Evolutionary conservation across 1,140 invertebrate genomes (phyloP), one percentile per base, ranked within the genome.

Genomic region (Ganaspis sp.): DNA sequence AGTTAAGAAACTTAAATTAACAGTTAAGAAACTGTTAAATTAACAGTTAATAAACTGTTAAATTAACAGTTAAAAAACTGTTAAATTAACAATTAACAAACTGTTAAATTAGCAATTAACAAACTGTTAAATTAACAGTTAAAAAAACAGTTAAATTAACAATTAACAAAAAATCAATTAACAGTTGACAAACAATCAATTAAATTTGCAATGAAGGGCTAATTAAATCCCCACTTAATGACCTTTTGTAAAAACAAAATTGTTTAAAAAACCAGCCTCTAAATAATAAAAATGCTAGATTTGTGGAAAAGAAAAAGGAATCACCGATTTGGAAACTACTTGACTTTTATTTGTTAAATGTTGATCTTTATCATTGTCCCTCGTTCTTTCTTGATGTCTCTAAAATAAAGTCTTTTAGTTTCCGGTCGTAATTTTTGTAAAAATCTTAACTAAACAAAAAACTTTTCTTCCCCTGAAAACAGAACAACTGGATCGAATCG

Each of bases 401-500:
- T 34, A 4, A 40, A 70, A 72, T 49, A 72, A 42, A 26, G n/a
- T n/a, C 26, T 38, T 15, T 15, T 45, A 23, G 38, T 49, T 42
- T 72, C 42, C 42, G 53, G 15, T 23, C 21, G 70, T 49, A 11
- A 17, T 12, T 72, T 72, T 72, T 72, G 11, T 1, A 80, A 3
- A 80, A 79, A 84, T 74, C 3, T 21, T 40, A 23, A 21, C 26
- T 45, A 70, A 70, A 40, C 11, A n/a, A 12, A 71, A 79, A 73
- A 69, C 15, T 8, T 49, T 49, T 49, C n/a, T 84, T 80, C 71
- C 45, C 9, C 70, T 80, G 81, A 76, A 80, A 91, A 89, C 92
- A 99, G 98, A 99, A 91, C 98, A 99, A 97, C 92, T 99, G 93
- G 98, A 99, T 92, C 95, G 98, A 86, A 98, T 99, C 88, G 98